These are phyloP conservation scores for Avahi laniger DNA, from an alignment of 2,797 vertebrate species.

Conservation along the genomic window DNA sequence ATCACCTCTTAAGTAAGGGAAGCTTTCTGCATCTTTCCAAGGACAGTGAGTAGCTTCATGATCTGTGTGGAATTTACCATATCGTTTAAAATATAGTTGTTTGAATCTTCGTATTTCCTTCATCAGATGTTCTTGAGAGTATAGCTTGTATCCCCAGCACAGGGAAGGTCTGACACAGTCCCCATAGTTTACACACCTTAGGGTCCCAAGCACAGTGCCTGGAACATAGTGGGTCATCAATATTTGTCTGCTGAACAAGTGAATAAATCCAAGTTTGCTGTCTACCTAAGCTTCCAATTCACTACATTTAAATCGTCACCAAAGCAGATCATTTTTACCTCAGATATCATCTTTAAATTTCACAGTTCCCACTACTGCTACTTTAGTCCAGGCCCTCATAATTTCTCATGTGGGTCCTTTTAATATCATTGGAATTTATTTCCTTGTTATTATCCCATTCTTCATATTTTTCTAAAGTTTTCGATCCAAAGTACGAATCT, in stretches of 20 bases:
- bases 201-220: not conserved
- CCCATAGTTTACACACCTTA: not conserved
- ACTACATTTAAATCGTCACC: not conserved
- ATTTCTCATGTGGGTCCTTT: not conserved
- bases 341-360: not conserved
- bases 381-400: not conserved
- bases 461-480: not conserved
- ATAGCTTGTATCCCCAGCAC: not conserved
- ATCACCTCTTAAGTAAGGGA: not conserved
- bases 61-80: not conserved
- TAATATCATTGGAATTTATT: not conserved
- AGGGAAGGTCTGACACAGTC: not conserved
- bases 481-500: not conserved
- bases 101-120: not conserved
- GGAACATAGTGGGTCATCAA: not conserved
- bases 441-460: not conserved
- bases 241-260: not conserved
- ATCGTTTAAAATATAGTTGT: not conserved
- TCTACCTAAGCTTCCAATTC: not conserved
- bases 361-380: not conserved
- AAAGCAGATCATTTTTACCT: not conserved
- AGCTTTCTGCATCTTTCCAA: not conserved
- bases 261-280: not conserved
- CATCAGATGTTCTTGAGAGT: not conserved
- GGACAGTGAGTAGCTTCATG: not conserved